Evolutionary conservation across 1,140 invertebrate genomes (phyloP).

Genomic region (Carcinoscorpius rotundicauda): DNA sequence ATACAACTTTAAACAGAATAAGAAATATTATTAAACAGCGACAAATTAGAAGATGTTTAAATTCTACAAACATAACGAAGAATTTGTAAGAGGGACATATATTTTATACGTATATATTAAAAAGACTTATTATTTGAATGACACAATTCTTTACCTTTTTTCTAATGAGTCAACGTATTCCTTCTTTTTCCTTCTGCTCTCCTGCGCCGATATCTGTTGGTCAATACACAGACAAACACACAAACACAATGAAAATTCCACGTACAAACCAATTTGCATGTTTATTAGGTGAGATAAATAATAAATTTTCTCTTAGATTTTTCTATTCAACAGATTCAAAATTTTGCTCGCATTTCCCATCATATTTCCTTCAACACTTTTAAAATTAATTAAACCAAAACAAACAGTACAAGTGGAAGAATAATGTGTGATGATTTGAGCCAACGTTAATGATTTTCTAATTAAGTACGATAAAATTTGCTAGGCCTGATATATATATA

Average conservation of each 20-base stretch:
- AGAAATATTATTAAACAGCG: too few species aligned
- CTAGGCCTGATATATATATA: too few species aligned
- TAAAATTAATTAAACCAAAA: neutral
- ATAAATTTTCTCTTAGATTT: neutral
- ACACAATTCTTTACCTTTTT: slow-evolving; percentile 39
- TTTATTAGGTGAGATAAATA: neutral
- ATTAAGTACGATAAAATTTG: too few species aligned
- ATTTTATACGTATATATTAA: neutral
- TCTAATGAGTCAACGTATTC: slow-evolving; percentile 94
- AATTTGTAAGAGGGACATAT: neutral
- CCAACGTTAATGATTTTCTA: too few species aligned
- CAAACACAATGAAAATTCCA: neutral
- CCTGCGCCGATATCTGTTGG: slow-evolving; percentile 85
- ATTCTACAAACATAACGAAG: too few species aligned
- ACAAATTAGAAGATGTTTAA: too few species aligned
- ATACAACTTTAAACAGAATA: neutral
- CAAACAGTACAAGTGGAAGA: too few species aligned
- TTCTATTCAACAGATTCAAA: neutral
- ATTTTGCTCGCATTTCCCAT: neutral
- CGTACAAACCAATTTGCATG: neutral
- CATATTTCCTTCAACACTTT: neutral
- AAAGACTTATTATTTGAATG: neutral
- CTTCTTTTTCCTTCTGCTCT: slow-evolving; percentile 93
- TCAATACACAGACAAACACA: slow-evolving; percentile 13
- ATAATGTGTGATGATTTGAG: too few species aligned